Base-by-base conservation (phyloP, 1,140 invertebrate species). In the Hirudo medicinalis region DNA sequence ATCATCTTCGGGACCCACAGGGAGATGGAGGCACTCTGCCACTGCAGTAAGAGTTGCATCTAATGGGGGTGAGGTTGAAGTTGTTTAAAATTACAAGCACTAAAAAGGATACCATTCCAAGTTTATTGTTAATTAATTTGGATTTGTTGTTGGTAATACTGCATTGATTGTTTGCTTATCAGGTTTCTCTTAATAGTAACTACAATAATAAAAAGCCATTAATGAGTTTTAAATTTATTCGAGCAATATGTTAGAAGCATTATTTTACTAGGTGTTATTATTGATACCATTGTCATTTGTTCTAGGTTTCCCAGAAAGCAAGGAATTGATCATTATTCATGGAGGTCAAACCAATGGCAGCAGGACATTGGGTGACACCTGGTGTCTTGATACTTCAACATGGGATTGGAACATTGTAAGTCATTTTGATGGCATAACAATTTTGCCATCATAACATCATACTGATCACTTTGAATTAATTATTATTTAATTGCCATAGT, bases 1-100 rank as follows among this genome's bases (percentile, higher is more conserved):
- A 19, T 71, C 11, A 25, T 78, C 77, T 20, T 73, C 76, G n/a
- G 60, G 76, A 22, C 80, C 80, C 11, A 74, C 68, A 55, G 73
- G 77, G 17, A 76, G 79, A 71, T 83, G 81, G 81, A 75, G 82
- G 43, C 82, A 83, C 71, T 75, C 80, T 73, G 74, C 78, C 40
- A 72, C 75, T 32, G 75, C 13, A 74, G 76, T 72, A 19, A 36
- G 53, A 60, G 20, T n/a, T 49, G 4, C 32, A 40, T 40, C 15
- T 19, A 25, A 27, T 13, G 36, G 27, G 17, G 32, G 36, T 43
- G 27, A 69, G 25, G 5, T 27, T 32, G 20, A 63, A 63, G 57
- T 63, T 63, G 22, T 63, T 63, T 63, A 63, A 63, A 63, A 13
- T 13, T 49, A 2, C 9, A 49, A 5, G 43, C 15, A 15, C 9